These are phyloP conservation scores for Dendrolimus punctatus DNA, from an alignment of 1,140 invertebrate genomes.

Conservation along the genomic window DNA sequence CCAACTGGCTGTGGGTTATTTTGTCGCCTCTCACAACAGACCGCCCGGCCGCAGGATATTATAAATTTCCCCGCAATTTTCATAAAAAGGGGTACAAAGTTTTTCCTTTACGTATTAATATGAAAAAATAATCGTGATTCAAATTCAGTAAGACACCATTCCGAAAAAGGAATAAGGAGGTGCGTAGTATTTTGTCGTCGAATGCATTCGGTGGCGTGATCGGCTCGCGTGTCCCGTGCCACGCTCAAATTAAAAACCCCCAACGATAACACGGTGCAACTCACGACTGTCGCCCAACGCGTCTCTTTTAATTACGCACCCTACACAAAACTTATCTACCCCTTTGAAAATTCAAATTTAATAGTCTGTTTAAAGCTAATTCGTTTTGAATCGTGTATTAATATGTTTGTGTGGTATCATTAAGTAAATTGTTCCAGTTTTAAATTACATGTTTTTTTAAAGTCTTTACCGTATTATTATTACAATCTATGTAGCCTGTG, in stretches of 20 bases:
- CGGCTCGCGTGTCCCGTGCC: constrained; percentile 53
- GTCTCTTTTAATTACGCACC: constrained; percentile 64
- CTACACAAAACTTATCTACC: constrained; percentile 51
- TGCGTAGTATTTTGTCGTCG: constrained; percentile 22
- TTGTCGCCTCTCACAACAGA: too few species aligned
- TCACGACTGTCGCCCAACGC: constrained; percentile 49
- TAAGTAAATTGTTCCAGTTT: constrained; percentile 4
- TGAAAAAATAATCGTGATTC: too few species aligned
- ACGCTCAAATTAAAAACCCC: constrained; percentile 58
- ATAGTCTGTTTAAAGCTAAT: constrained; percentile 19
- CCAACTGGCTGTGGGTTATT: too few species aligned
- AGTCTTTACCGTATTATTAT: too few species aligned
- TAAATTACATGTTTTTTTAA: background rate
- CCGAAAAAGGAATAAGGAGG: constrained; percentile 34
- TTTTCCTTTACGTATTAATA: too few species aligned
- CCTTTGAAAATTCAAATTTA: constrained; percentile 41
- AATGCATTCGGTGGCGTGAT: constrained; percentile 51
- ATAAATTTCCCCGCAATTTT: too few species aligned
- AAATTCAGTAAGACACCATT: too few species aligned
- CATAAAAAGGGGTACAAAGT: too few species aligned
- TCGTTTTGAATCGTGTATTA: constrained; percentile 13
- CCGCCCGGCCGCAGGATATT: too few species aligned
- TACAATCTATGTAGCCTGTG: too few species aligned
- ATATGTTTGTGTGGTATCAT: constrained; percentile 3
- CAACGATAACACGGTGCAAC: constrained; percentile 52